Base-by-base conservation (phyloP, 2,888 invertebrate genomes). In the Cataglyphis livida region DNA sequence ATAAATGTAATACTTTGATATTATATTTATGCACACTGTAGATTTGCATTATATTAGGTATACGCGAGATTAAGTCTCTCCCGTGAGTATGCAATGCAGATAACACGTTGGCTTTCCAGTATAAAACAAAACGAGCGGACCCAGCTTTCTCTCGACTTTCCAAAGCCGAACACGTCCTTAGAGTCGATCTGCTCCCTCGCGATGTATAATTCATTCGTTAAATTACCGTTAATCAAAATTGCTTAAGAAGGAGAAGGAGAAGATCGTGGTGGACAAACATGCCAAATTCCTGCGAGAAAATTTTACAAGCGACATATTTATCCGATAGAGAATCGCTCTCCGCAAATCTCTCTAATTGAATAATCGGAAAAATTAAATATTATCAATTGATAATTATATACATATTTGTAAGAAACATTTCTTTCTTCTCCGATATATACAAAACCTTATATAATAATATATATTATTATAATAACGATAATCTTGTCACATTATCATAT, bases 141-240 rank as follows among this genome's bases (percentile, higher is more conserved):
- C 78, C 83, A 85, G 87, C 89, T 91, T 90, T 91, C 88, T 85
- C 88, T 68, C 54, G 41, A 83, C 90, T 91, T 90, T 89, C 87
- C 86, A 87, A 86, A 87, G 84, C 75, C 64, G 76, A 87, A 87
- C 82, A 81, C 79, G 87, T 86, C 85, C 84, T 76, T 32, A 44
- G 65, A 32, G 65, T 75, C 74, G 61, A 44, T 51, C 21, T 51
- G 41, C 61, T 59, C 48, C 51, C 54, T 59, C 48, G 41, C 35
- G 59, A 32, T 68, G 44, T 38, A 65, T 51, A 28, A 68, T 73
- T 65, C 81, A 54, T 71, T n/a, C 66, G 65, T 59, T 59, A 76
- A 62, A 78, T 59, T n/a, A 44, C 32, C 66, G 76, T 59, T 62
- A 57, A 76, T 64, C 35, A 15, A 44, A 75, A 41, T 28, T n/a